Percentiles rank a stretch among this genome's conserved stretches.
phyloP scores from a whole-genome alignment of 1,140 invertebrate genomes.

The Muscidifurax raptorellus region DNA sequence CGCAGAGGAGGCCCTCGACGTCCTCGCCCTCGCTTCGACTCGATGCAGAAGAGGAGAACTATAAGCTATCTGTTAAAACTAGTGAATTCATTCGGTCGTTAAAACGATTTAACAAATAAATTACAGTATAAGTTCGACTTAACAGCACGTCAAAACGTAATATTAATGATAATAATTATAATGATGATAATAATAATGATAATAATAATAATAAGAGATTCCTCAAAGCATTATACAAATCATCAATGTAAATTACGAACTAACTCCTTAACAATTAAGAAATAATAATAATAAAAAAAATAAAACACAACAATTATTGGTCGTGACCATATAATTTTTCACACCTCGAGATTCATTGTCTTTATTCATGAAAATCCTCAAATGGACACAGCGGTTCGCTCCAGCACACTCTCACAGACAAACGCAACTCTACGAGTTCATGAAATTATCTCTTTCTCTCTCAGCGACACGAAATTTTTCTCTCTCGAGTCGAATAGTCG shows the following conservation, averaged over 20 bases:
- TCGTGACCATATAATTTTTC: slow-evolving; percentile 28
- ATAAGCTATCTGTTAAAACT: neutral
- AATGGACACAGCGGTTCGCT: neutral
- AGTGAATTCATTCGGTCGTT: slow-evolving; percentile 22
- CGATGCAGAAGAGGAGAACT: neutral
- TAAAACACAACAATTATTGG: slow-evolving; percentile 31
- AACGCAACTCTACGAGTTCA: neutral
- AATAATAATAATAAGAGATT: slow-evolving; percentile 38
- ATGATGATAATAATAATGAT: neutral
- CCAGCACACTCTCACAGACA: neutral
- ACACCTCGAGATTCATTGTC: slow-evolving; percentile 42
- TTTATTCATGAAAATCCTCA: neutral
- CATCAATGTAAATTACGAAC: slow-evolving; percentile 21
- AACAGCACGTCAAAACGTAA: slow-evolving; percentile 11
- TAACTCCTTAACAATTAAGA: slow-evolving; percentile 25
- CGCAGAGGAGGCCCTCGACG: neutral
- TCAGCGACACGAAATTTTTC: neutral
- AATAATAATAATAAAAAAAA: slow-evolving; percentile 14
- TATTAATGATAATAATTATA: neutral
- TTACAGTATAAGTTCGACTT: slow-evolving; percentile 30
- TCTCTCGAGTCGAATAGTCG: neutral
- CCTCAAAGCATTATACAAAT: slow-evolving; percentile 39
- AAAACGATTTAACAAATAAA: slow-evolving; percentile 45
- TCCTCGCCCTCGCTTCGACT: neutral
- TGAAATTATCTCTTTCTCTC: too few relatives aligned